phyloP scores from a whole-genome alignment of 2,797 vertebrate genomes.

The Borostomias antarcticus region DNA sequence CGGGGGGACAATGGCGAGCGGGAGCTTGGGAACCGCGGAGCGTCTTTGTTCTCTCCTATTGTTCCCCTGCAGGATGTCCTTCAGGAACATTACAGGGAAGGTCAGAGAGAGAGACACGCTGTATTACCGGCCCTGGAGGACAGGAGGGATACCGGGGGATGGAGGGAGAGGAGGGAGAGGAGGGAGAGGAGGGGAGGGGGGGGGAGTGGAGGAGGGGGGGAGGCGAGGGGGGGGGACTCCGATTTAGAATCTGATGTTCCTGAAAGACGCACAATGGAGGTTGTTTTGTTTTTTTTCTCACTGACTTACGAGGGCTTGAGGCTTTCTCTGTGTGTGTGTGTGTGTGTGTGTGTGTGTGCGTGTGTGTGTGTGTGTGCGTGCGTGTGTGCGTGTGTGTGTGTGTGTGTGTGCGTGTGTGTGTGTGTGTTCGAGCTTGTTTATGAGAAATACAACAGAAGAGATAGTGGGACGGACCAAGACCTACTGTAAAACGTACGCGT shows the following conservation, averaged over 20 bases:
- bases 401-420: background rate
- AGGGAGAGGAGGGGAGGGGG: background rate
- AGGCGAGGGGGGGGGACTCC: background rate
- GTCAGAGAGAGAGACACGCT: conserved; percentile 49
- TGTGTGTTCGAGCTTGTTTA: background rate
- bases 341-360: background rate
- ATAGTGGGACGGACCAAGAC: background rate
- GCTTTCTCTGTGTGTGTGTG: background rate
- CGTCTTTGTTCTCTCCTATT: conserved; percentile 72
- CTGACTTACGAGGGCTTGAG: background rate
- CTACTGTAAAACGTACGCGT: background rate
- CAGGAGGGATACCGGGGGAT: conserved; percentile 27
- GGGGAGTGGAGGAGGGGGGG: background rate
- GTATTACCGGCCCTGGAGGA: conserved; percentile 41
- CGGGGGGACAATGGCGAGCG: conserved; percentile 64
- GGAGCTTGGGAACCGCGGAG: conserved; percentile 77
- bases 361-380: conserved; percentile 5
- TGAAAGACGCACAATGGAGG: background rate
- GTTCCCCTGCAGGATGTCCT: conserved; percentile 80
- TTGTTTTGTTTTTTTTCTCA: background rate
- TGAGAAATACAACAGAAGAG: background rate
- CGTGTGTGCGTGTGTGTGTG: background rate
- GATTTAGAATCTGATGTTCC: conserved; percentile 43
- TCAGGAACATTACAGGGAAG: conserved; percentile 56
- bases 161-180: background rate